phyloP scores from a whole-genome alignment of 2,113 vertebrate genomes.

The Eclectus roratus region DNA sequence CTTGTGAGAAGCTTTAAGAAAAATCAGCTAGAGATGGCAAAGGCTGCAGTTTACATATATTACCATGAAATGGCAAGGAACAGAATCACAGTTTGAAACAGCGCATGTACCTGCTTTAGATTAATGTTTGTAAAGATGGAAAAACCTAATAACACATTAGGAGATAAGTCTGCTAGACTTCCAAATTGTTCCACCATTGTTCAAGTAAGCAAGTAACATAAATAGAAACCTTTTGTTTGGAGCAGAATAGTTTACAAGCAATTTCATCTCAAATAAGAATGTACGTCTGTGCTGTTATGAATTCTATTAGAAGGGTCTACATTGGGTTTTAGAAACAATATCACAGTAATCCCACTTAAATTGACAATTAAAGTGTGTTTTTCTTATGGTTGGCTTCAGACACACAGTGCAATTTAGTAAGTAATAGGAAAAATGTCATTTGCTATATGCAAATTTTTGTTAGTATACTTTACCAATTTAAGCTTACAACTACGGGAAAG shows the following conservation, averaged over 20 bases:
- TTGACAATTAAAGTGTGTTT: constrained; percentile 34
- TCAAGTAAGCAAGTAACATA: not conserved
- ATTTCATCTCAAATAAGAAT: not conserved
- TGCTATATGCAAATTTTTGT: constrained; percentile 5
- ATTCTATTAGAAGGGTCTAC: constrained; percentile 1
- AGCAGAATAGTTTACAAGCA: not conserved
- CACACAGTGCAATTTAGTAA: constrained; percentile 1
- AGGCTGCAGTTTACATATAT: not conserved
- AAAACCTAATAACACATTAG: not conserved
- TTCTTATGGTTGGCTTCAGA: constrained; percentile 26
- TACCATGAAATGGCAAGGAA: not conserved
- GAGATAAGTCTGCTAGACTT: not conserved
- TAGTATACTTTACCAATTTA: constrained; percentile 21
- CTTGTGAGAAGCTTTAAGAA: not conserved
- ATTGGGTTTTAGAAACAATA: not conserved
- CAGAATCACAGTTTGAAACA: not conserved
- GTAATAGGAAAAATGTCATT: constrained; percentile 9
- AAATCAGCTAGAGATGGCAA: not conserved
- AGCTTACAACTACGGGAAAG: not conserved
- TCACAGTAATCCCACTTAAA: constrained; percentile 17
- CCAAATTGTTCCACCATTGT: not conserved
- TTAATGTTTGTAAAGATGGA: not conserved
- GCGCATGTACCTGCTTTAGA: not conserved
- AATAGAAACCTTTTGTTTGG: not conserved
- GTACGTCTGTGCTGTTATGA: not conserved